A percentile compares a stretch with the other conserved stretches of the same genome.
phyloP scores from a whole-genome alignment of 2,797 vertebrate species.

The Sebastolobus alascanus region DNA sequence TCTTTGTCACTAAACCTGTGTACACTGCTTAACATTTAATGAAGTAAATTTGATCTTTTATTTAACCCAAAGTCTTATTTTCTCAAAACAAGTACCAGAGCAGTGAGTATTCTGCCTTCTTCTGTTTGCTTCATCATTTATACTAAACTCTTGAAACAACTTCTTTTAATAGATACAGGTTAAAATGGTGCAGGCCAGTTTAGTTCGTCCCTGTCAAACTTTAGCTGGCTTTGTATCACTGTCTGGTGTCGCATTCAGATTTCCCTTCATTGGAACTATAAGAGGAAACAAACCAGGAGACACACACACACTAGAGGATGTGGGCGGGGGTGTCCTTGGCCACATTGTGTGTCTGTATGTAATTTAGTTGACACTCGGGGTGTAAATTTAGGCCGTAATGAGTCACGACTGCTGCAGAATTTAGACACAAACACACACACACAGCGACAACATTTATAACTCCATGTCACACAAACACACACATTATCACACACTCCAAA shows the following conservation, averaged over 20 bases:
- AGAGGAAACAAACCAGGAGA: neutral
- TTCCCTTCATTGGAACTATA: neutral
- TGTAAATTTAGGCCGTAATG: neutral
- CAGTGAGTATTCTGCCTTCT: too few relatives aligned
- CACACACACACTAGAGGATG: neutral
- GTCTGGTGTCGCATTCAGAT: neutral
- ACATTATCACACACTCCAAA: neutral
- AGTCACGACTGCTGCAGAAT: conserved; percentile 14
- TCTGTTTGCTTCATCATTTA: neutral
- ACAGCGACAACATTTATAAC: neutral
- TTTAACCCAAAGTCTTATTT: too few relatives aligned
- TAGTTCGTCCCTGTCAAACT: too few relatives aligned
- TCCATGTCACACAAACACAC: neutral
- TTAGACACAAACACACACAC: neutral
- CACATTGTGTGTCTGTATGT: neutral
- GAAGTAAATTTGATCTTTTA: too few relatives aligned
- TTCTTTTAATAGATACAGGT: neutral
- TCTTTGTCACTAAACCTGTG: too few relatives aligned
- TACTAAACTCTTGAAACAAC: neutral
- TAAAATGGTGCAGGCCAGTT: too few relatives aligned
- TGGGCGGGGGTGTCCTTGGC: neutral
- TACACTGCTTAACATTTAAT: too few relatives aligned
- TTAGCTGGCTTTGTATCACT: neutral
- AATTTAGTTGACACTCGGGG: too few relatives aligned
- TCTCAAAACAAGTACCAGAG: too few relatives aligned